Evolutionary conservation across 2,797 vertebrate genomes (phyloP).

Genomic region (Momotus momota): DNA sequence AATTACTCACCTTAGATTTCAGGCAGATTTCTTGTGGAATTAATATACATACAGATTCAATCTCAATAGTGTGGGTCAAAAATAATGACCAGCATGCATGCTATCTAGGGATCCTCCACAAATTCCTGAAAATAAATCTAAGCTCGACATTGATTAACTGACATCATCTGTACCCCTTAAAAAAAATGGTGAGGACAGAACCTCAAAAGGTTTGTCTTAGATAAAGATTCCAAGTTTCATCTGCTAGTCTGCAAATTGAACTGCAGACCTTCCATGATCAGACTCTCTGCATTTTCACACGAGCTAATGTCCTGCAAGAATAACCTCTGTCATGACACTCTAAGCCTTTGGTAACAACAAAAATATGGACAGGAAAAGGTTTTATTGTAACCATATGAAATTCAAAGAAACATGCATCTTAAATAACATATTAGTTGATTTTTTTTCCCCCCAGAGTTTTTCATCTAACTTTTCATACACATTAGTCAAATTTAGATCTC

Average conservation of each 20-base stretch:
- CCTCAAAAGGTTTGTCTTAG: background rate
- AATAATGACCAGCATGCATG: slow-evolving; percentile 38
- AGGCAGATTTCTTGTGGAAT: slow-evolving; percentile 55
- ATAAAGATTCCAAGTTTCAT: slow-evolving; percentile 30
- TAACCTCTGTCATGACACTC: background rate
- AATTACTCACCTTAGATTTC: slow-evolving; percentile 67
- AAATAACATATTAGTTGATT: background rate
- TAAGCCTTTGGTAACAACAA: background rate
- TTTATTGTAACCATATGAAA: background rate
- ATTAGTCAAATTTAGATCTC: background rate
- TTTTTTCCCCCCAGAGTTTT: background rate
- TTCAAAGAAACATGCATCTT: background rate
- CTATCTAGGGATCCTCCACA: slow-evolving; percentile 12
- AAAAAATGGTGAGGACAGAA: slow-evolving; percentile 13
- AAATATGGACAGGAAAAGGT: background rate
- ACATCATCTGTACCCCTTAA: background rate
- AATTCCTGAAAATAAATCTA: slow-evolving; percentile 54
- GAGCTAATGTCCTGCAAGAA: background rate
- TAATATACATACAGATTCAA: slow-evolving; percentile 69
- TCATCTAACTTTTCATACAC: background rate
- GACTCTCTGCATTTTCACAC: background rate
- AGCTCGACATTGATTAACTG: background rate
- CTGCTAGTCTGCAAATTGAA: background rate
- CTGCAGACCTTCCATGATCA: background rate
- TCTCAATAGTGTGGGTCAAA: slow-evolving; percentile 57